Conservation (phyloP, 2,113 vertebrate genomes). For the Suncus etruscus region DNA sequence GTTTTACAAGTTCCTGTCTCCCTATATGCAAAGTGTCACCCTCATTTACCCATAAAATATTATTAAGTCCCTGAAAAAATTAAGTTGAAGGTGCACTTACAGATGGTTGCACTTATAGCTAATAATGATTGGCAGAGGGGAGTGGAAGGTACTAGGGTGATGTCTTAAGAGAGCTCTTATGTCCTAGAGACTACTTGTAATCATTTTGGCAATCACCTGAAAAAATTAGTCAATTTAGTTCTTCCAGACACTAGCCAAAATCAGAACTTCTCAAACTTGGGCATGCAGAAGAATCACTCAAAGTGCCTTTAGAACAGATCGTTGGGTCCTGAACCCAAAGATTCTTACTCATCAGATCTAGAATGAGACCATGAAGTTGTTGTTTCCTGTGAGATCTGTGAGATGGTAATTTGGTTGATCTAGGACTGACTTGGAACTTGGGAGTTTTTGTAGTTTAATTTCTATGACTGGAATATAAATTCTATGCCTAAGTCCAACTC, state of each 20-base stretch:
- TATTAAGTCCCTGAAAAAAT: slow-evolving; percentile 46
- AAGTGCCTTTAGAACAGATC: not conserved
- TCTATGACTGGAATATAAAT: not conserved
- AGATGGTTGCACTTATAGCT: slow-evolving; percentile 5
- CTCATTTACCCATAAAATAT: slow-evolving; percentile 44
- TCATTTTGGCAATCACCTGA: not conserved
- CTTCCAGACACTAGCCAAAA: not conserved
- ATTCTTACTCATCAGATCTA: not conserved
- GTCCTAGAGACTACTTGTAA: slow-evolving; percentile 24
- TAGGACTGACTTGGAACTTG: not conserved
- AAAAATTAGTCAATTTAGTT: slow-evolving; percentile 45
- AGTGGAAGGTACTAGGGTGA: not conserved
- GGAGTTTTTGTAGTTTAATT: not conserved
- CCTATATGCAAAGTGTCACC: not conserved
- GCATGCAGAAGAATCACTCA: not conserved
- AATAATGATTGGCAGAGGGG: not conserved
- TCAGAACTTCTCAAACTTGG: slow-evolving; percentile 45
- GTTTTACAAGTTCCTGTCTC: not conserved
- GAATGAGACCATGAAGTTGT: not conserved
- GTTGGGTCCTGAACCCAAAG: not conserved
- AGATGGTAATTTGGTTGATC: not conserved
- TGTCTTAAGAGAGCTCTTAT: slow-evolving; percentile 28
- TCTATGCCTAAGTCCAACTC: not conserved
- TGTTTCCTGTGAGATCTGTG: not conserved
- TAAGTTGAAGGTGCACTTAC: not conserved